Percentiles rank a stretch among this genome's conserved stretches.
Conservation (phyloP, 2,113 vertebrate species). For the Halcyon senegalensis region DNA sequence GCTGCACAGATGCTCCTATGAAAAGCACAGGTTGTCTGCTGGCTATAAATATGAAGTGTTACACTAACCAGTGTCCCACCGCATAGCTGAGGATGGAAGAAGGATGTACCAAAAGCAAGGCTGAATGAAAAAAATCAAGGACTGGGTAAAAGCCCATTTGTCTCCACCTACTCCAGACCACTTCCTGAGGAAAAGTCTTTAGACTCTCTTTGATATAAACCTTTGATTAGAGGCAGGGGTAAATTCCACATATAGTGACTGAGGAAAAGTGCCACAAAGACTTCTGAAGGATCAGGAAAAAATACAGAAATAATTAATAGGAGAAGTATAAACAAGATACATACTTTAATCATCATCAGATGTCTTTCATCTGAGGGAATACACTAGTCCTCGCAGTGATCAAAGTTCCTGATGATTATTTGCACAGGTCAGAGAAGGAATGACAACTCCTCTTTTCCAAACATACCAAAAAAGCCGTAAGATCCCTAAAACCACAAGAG, state of each 20-base stretch:
- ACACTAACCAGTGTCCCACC: neutral
- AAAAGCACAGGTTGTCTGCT: neutral
- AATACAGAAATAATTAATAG: neutral
- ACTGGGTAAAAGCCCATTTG: neutral
- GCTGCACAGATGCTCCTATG: neutral
- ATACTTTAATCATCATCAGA: constrained; percentile 1
- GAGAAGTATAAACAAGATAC: constrained; percentile 36
- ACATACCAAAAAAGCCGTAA: neutral
- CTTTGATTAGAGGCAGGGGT: neutral
- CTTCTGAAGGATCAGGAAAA: neutral
- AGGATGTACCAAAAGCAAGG: neutral
- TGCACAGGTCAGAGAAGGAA: constrained; percentile 52
- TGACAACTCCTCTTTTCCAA: constrained; percentile 50
- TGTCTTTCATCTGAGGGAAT: constrained; percentile 37
- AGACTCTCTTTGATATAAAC: neutral
- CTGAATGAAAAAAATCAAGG: neutral
- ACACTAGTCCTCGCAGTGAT: neutral
- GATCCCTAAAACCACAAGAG: constrained; percentile 36
- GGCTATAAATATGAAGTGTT: neutral
- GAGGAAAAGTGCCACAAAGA: constrained; percentile 1
- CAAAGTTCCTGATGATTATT: constrained; percentile 58
- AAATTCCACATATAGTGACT: neutral
- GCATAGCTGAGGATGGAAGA: neutral
- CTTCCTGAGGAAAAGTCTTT: neutral
- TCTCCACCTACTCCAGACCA: neutral